Base-by-base conservation (phyloP, 2,888 invertebrate species). In the Polymixis flavicincta region DNA sequence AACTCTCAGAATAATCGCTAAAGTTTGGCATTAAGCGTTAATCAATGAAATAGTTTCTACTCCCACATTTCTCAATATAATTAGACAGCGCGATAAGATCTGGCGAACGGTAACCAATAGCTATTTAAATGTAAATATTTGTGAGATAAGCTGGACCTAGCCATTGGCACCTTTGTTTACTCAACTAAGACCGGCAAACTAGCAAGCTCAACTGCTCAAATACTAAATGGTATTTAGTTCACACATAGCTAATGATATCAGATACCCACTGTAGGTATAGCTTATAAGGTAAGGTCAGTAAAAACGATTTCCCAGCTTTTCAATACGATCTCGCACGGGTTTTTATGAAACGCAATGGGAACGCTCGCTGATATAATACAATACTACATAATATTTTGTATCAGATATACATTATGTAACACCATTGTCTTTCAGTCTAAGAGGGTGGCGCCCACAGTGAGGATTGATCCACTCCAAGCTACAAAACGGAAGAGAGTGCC, bases 161-260 rank as follows among this genome's bases (percentile, higher is more conserved):
- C 84, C 86, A 87, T 88, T 88, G 65, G 80, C 89, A 84, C 84
- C 83, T 87, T 86, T 90, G 85, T 90, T 89, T 89, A 83, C 80
- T 82, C 76, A 85, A 88, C 80, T 87, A 84, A 77, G 71, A 83
- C 83, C 78, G 76, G 81, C 81, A 67, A 81, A 88, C 74, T 67
- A 73, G 71, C 74, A 74, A 81, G 85, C 80, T 82, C 80, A 78
- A 84, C 79, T 79, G 84, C 78, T 82, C 83, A 83, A 84, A 82
- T 78, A 83, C 76, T 74, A 68, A 71, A 77, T 85, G 77, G 83
- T 76, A 87, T 88, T 86, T 78, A 84, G 87, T 84, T 89, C 87
- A 85, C 86, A 85, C 82, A 85, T 74, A 75, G 67, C 74, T 78
- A 82, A 82, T 72, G 74, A 76, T 82, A 71, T 78, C 37, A 19